Base-by-base conservation (phyloP, 2,888 invertebrate genomes). In the Eupsilia transversa region DNA sequence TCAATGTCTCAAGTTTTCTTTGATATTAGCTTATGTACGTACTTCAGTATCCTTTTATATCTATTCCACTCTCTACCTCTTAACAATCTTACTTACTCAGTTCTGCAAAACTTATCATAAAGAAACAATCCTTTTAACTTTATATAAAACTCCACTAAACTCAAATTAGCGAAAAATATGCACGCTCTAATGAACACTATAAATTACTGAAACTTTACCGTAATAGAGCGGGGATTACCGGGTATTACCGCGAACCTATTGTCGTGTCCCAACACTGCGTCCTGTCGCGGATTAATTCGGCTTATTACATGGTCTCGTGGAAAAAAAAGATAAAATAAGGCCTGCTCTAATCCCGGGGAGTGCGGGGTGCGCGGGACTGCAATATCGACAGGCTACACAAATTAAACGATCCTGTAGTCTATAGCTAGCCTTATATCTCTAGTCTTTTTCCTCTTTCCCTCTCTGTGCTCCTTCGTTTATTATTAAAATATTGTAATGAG, bases 351-450 rank as follows among this genome's bases (percentile, higher is more conserved):
- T 89, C 90, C 89, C 72, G 79, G 76, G 71, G 64, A 41, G 33
- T 20, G 77, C 52, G 78, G 83, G 68, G 70, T n/a, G 68, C 70
- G 72, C 74, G 82, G 73, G 84, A 84, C 82, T 89, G 91, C 89
- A 92, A 91, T 92, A 92, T 91, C 89, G 92, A 90, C 91, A 89
- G 86, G 84, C 87, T 66, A 84, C 88, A 89, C 90, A 90, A 92
- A 92, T 91, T 91, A 92, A 90, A 89, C 72, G 79, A 77, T 70
- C 72, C 68, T 74, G 54, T 70, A 70, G 67, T 71, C 71, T 72
- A 65, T 74, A 82, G 73, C 77, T 71, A 81, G 61, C 80, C 68
- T 85, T 86, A 86, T 80, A 74, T 82, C 70, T 77, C 64, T 68
- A 67, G 59, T 27, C 52, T 77, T 81, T 77, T 83, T 74, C 79